Evolutionary conservation across 2,888 invertebrate species (phyloP), one percentile per base, ranked within the genome.

Genomic region (Diaperis boleti): DNA sequence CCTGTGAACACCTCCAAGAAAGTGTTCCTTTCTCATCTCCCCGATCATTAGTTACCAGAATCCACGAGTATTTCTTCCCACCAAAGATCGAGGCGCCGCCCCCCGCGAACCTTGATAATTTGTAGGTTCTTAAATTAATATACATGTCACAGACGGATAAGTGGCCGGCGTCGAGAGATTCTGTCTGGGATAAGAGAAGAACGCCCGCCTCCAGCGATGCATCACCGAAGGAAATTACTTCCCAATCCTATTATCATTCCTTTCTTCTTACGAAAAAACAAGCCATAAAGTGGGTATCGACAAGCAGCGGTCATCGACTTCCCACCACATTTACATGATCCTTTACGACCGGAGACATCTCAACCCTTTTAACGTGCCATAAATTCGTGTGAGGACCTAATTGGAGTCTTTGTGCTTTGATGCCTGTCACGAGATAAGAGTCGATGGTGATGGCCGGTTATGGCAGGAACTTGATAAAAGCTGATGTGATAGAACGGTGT

Each of bases 191-290:
- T 61, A 61, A 61, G 54, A 44, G 11, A 4, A 6, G 5, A 22
- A 22, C 22, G 22, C 22, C 22, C 18, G 52, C 60, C 60, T 15
- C 17, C 20, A 39, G 61, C 63, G 29, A 45, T 59, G 63, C 54
- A 63, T 59, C 63, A 59, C 59, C 47, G 37, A 55, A 33, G 55
- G 50, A 60, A 60, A 64, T 64, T 64, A 64, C 60, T 60, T 60
- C 60, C 64, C 64, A 60, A 60, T 64, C 64, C 60, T 64, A 64
- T 64, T 64, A 64, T 64, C 64, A 64, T 64, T 64, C 64, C 64
- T 50, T 64, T 64, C 60, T 26, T 17, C 39, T 33, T 54, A 45
- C 50, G 55, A 61, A 61, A 54, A 55, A 61, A 61, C 61, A 55
- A 47, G 42, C 59, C 35, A 55, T 64, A 64, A 64, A 64, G 55